phyloP scores from a whole-genome alignment of 2,797 vertebrate species.

The Paguma larvata region DNA sequence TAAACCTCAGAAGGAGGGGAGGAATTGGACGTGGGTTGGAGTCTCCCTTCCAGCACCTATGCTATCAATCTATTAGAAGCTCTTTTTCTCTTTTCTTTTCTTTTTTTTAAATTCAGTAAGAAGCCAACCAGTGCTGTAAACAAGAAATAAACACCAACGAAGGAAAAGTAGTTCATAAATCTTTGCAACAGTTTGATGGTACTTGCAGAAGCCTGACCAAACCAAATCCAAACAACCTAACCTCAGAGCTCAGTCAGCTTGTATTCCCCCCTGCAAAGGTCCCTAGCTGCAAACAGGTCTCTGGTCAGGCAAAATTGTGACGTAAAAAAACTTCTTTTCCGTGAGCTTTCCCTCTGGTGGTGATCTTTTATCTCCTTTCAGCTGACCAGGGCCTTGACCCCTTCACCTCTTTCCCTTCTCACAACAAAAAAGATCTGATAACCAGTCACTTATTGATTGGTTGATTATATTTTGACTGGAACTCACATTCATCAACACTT shows the following conservation, averaged over 20 bases:
- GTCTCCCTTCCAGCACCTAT: background rate
- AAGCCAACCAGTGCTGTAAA: background rate
- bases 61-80: background rate
- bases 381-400: background rate
- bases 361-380: background rate
- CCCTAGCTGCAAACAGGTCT: background rate
- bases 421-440: slow-evolving; percentile 31
- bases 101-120: background rate
- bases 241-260: background rate
- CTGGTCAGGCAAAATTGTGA: background rate
- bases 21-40: background rate
- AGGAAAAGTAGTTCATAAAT: slow-evolving; percentile 10
- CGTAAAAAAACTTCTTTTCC: background rate
- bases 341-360: background rate
- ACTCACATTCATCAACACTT: slow-evolving; percentile 47
- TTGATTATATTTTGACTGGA: slow-evolving; percentile 57
- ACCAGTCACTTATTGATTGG: slow-evolving; percentile 17
- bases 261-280: background rate
- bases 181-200: background rate
- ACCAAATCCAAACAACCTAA: slow-evolving; percentile 22
- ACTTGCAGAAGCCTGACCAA: background rate
- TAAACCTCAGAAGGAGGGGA: background rate
- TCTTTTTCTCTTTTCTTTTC: no score
- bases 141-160: background rate
- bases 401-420: slow-evolving; percentile 2